Evolutionary conservation across 2,797 vertebrate genomes (phyloP), one percentile per base, ranked within the genome.

Genomic region (Lates japonicus): DNA sequence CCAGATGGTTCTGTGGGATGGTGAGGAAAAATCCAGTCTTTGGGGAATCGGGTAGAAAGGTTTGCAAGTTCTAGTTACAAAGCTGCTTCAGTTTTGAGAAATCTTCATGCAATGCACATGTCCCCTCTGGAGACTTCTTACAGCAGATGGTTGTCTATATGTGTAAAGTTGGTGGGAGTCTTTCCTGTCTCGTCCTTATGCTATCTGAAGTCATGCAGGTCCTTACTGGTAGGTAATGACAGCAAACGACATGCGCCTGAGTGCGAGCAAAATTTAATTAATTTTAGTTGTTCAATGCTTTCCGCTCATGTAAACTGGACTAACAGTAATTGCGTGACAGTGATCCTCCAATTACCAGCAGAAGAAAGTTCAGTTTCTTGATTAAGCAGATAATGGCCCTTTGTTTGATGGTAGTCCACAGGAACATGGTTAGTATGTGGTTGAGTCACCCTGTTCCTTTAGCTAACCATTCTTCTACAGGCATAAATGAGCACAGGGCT

Each of bases 71-170:
- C 31, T 39, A 66, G 31, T 61, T 74, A 79, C 71, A 17, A 79
- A 79, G 76, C 39, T 73, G 52, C 70, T 77, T 79, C 48, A 39
- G 25, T 68, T 76, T 58, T 54, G 63, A 83, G 51, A 68, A 70
- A 70, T 72, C 12, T 11, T 73, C 41, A 66, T 72, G 20, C 41
- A 70, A 41, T 51, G 6, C 44, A 55, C 11, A 9, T 16, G 35
- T 62, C n/a, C 33, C 19, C 42, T 74, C 61, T 72, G 29, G 37
- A 63, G 58, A 57, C 49, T 22, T 67, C 70, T 64, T 22, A 11
- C 2, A 74, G 82, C 75, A 83, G 77, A 86, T 83, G 79, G 66
- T 64, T 84, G 19, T 75, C 65, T 74, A 16, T 39, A 48, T 76
- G 35, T 80, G 35, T 60, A 46, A 70, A 35, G 51, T 65, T 51